Evolutionary conservation across 37 sponge, comb jelly and placozoan species (phyloP), one percentile per base, ranked within the genome.

Genomic region (Spongilla lacustris): DNA sequence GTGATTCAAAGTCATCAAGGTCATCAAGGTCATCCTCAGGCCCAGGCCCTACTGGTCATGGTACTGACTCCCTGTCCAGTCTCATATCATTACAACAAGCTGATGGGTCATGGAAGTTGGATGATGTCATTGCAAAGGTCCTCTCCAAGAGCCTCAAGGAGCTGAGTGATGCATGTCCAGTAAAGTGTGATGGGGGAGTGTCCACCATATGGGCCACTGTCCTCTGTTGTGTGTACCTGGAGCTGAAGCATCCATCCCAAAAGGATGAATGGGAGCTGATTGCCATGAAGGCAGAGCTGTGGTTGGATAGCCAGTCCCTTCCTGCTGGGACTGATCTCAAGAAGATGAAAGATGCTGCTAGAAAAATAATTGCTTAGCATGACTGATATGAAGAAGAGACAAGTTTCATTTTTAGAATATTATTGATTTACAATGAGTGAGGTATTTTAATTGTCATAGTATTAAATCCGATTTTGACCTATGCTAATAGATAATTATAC

Each of bases 261-360:
- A 73, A 83, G 50, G 92, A 87, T 66, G 92, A 91, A 46, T 86
- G 86, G 91, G 91, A 91, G 78, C 85, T 91, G 74, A 67, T 91
- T 11, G 87, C 83, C 34, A 86, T 86, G 87, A 91, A 91, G 78
- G 87, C 92, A 11, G 84, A 91, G 76, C 31, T 67, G n/a, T 91
- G 92, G 92, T 36, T 87, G 31, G 83, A 83, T 26, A 78, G 77
- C 58, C 92, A 91, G 58, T 28, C 49, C 66, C 30, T 89, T 9
- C 84, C 89, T 37, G 27, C 30, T 14, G 84, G 68, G 24, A 22
- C 41, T 50, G 49, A 41, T 35, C 33, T 84, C 28, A 25, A 75
- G 0, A 19, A 74, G 2, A 22, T 84, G 17, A 75, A 68, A 67
- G 67, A 26, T 21, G 77, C 67, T 66, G 76, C 85, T 66, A 68